A percentile compares a stretch with the other conserved stretches of the same genome.
Evolutionary conservation across 37 sponge, comb jelly and placozoan genomes (phyloP).

Genomic region (Trichoplax adhaerens): DNA sequence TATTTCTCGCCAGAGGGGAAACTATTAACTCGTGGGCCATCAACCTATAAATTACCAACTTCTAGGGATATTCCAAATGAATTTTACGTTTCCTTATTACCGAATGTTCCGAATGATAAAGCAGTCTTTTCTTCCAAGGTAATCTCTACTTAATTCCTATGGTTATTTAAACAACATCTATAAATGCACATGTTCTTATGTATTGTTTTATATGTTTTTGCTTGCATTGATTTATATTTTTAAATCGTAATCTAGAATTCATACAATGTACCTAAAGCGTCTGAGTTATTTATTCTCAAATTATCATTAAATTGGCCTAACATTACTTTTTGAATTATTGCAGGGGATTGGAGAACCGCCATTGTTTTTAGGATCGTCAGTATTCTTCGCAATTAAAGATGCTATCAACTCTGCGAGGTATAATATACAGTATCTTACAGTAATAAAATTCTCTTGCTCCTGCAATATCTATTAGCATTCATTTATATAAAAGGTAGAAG

Average conservation of each 20-base stretch:
- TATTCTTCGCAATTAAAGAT: conserved; percentile 24
- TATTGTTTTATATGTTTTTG: too few species aligned
- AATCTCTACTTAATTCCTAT: not conserved
- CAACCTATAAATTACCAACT: conserved; percentile 30
- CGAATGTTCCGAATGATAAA: conserved; percentile 14
- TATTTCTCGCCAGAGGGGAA: conserved; percentile 10
- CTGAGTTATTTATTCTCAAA: too few species aligned
- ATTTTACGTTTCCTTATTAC: conserved; percentile 22
- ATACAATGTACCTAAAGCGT: too few species aligned
- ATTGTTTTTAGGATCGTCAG: conserved; percentile 21
- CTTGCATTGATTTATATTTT: too few species aligned
- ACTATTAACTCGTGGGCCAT: conserved; percentile 23
- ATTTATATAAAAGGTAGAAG: too few species aligned
- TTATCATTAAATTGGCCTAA: too few species aligned
- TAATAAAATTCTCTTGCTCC: too few species aligned
- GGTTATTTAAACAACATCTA: too few species aligned
- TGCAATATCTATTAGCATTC: too few species aligned
- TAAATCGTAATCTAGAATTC: too few species aligned
- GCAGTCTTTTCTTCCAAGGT: conserved; percentile 36
- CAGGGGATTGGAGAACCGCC: conserved; percentile 37
- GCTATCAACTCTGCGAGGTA: not conserved
- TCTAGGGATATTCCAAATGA: conserved; percentile 25
- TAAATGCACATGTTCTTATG: too few species aligned
- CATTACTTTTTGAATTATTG: not conserved
- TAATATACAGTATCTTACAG: too few species aligned